A percentile compares a stretch with the other conserved stretches of the same genome.
These are phyloP conservation scores for Dinomys branickii DNA, from an alignment of 2,113 vertebrate species.

Conservation along the genomic window DNA sequence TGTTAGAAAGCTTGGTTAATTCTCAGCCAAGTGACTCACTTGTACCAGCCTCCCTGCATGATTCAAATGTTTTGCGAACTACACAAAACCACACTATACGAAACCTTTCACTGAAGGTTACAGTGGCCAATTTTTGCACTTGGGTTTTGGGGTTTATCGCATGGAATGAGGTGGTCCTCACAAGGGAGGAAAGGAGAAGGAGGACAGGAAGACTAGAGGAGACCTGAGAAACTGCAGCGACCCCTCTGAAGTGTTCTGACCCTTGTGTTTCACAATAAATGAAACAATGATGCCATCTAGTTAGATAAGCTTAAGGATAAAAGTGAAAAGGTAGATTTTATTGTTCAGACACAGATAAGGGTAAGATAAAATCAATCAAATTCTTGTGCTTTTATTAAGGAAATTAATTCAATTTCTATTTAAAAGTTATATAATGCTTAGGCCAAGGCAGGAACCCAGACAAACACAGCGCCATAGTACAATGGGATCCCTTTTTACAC, in stretches of 20 bases:
- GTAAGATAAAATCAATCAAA: conserved; percentile 29
- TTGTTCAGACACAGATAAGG: conserved; percentile 2
- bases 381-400: not conserved
- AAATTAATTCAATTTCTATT: conserved; percentile 24
- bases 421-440: not conserved
- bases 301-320: not conserved
- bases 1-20: not conserved
- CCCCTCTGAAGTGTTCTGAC: not conserved
- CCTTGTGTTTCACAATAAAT: conserved; percentile 35
- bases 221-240: not conserved
- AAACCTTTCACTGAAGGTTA: not conserved
- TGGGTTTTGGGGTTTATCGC: not conserved
- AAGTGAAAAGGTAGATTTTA: not conserved
- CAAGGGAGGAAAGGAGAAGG: not conserved
- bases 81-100: not conserved
- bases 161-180: not conserved
- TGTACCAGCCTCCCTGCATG: not conserved
- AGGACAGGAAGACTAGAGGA: not conserved
- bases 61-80: not conserved
- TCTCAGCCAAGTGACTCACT: not conserved
- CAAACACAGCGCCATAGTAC: not conserved
- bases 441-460: not conserved
- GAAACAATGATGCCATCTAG: not conserved
- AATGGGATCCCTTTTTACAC: not conserved
- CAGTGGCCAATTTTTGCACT: not conserved